These are phyloP conservation scores for Apus apus DNA, from an alignment of 2,113 vertebrate species.

Conservation along the genomic window DNA sequence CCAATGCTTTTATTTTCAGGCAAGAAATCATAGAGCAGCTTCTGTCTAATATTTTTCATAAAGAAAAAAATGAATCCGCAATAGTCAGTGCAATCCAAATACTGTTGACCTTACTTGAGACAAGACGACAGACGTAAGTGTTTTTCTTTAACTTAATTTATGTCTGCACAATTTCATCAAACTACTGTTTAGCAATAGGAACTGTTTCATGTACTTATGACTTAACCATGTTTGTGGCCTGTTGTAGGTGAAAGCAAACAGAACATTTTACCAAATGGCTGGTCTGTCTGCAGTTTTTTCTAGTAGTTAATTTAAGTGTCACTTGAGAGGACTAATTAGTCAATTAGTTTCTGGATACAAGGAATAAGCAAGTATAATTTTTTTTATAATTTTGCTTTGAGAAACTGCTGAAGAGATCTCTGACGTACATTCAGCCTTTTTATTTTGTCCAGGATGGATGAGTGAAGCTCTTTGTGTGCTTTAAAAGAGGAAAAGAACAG, in stretches of 20 bases:
- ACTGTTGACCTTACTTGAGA: conserved; percentile 94
- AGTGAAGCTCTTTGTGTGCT: background rate
- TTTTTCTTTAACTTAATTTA: background rate
- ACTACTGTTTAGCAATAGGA: background rate
- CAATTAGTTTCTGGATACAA: background rate
- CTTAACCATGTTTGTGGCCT: background rate
- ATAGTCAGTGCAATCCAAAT: conserved; percentile 99
- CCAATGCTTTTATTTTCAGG: conserved; percentile 72
- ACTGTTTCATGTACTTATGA: background rate
- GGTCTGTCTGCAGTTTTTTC: background rate
- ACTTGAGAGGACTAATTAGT: background rate
- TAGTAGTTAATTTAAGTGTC: background rate
- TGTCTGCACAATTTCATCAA: background rate
- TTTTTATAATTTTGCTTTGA: background rate
- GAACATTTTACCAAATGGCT: background rate
- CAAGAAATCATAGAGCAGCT: conserved; percentile 97
- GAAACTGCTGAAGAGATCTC: background rate
- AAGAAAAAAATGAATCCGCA: conserved; percentile 95
- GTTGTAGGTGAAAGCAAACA: background rate
- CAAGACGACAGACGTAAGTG: conserved; percentile 92
- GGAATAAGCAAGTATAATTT: background rate
- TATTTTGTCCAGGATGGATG: fast-evolving
- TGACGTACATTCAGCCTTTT: background rate
- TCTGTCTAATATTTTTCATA: conserved; percentile 94
- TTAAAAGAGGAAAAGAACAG: background rate